Percentiles rank a stretch among this genome's conserved stretches.
phyloP scores from a whole-genome alignment of 1,140 invertebrate species.

The Brachionus manjavacas region DNA sequence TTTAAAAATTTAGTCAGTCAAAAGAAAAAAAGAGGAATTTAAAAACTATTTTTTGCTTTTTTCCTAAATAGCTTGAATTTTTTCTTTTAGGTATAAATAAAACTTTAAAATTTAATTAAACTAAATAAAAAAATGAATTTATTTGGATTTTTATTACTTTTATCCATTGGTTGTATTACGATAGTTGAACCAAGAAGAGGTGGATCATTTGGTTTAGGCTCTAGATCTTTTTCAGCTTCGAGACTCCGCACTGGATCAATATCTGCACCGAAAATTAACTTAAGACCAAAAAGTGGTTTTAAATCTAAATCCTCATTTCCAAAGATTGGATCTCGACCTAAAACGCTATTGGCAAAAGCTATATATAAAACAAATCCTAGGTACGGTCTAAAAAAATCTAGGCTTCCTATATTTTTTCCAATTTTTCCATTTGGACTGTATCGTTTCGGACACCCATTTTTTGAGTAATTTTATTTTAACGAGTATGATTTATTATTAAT shows the following conservation, averaged over 20 bases:
- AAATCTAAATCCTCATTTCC: not conserved
- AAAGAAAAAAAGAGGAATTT: too few relatives aligned
- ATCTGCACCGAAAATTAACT: not conserved
- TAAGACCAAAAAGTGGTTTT: not conserved
- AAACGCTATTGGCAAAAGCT: not conserved
- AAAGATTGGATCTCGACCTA: not conserved
- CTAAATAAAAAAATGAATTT: not conserved
- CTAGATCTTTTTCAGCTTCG: not conserved
- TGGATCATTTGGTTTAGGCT: not conserved
- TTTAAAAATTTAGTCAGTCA: too few relatives aligned
- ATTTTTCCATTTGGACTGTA: not conserved
- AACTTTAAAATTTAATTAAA: too few relatives aligned
- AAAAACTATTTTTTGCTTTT: too few relatives aligned
- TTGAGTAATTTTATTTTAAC: not conserved
- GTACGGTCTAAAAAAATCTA: not conserved
- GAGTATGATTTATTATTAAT: not conserved
- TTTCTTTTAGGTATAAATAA: too few relatives aligned
- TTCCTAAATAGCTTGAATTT: too few relatives aligned
- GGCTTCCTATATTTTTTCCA: not conserved
- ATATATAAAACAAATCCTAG: not conserved
- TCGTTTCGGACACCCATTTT: not conserved
- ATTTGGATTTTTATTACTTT: not conserved
- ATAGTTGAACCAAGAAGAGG: not conserved
- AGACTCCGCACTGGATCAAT: not conserved
- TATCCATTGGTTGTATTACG: not conserved